Base-by-base conservation (phyloP, 2,888 invertebrate genomes). In the Ophioninae sp. region DNA sequence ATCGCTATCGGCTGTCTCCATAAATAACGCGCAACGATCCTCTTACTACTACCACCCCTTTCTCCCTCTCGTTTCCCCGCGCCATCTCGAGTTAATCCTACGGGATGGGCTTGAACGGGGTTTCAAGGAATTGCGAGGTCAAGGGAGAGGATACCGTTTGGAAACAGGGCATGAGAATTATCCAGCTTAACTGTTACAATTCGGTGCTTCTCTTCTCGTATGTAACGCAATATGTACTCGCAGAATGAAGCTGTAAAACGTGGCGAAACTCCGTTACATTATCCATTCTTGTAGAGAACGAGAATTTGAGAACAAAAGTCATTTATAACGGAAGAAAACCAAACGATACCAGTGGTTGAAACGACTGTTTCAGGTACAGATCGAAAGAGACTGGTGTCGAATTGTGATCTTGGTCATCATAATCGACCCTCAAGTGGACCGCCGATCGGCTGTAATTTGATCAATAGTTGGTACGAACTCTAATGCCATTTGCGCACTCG, bases 1-100 rank as follows among this genome's bases (percentile, higher is more conserved):
- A 90, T 90, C 89, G 88, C 88, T 88, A 90, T 89, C 87, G 88
- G 85, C 87, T 88, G 89, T 89, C 88, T 85, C 83, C 85, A 88
- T 90, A 90, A 90, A 90, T 90, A 90, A 89, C 87, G 83, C 81
- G 85, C 78, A 83, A 86, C 87, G 88, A 89, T 88, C 86, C 85
- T 85, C 85, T 85, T 65, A 78, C 70, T 65, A 78, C 70, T 67
- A 67, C 57, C 67, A 56, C 59, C 80, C 81, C 81, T 68, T 61
- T 70, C 83, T 37, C 57, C 30, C 73, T 67, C 78, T 78, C 81
- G 67, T 81, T 13, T 69, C 83, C 41, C 70, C 57, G 56, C 72
- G 82, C 77, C 65, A 59, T 74, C 82, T 74, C 77, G 68, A 39
- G 37, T 50, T 20, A 23, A 61, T 73, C 61, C 41, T 20, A 21